Evolutionary conservation across 2,888 invertebrate genomes (phyloP).

Genomic region (Ormyrus labotus): DNA sequence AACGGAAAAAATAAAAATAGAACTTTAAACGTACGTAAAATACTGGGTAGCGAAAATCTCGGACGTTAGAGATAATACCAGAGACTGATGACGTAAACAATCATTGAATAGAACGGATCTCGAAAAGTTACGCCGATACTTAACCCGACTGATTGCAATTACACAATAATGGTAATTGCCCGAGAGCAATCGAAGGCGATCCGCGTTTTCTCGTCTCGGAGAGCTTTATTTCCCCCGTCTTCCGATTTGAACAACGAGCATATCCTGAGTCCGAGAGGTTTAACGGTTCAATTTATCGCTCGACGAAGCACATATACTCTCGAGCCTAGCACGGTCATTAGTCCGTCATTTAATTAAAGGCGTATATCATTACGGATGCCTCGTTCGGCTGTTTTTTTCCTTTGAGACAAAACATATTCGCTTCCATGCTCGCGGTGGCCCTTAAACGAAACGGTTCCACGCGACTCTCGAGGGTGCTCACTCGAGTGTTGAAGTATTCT

Average conservation of each 20-base stretch:
- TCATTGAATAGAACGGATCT: no score
- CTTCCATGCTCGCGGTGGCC: background rate
- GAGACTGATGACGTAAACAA: no score
- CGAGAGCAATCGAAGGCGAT: no score
- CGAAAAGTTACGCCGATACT: no score
- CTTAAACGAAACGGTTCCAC: conserved; percentile 1
- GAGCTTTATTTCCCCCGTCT: background rate
- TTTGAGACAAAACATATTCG: background rate
- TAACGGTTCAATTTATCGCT: conserved; percentile 15
- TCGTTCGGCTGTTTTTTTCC: conserved; percentile 2
- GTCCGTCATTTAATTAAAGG: conserved; percentile 36
- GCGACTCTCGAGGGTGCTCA: conserved; percentile 9
- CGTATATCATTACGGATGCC: background rate
- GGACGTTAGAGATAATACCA: no score
- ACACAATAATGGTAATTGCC: no score
- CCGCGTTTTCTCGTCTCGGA: no score
- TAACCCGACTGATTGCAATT: no score
- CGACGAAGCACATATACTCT: background rate
- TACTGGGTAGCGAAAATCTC: no score
- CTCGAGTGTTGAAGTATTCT: conserved; percentile 7
- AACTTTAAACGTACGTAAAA: no score
- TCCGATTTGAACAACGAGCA: background rate
- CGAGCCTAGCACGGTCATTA: conserved; percentile 17
- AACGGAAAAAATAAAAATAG: no score
- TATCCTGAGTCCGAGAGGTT: background rate